These are phyloP conservation scores for Cossypha polioptera DNA, from an alignment of 2,797 vertebrate genomes.

Conservation along the genomic window DNA sequence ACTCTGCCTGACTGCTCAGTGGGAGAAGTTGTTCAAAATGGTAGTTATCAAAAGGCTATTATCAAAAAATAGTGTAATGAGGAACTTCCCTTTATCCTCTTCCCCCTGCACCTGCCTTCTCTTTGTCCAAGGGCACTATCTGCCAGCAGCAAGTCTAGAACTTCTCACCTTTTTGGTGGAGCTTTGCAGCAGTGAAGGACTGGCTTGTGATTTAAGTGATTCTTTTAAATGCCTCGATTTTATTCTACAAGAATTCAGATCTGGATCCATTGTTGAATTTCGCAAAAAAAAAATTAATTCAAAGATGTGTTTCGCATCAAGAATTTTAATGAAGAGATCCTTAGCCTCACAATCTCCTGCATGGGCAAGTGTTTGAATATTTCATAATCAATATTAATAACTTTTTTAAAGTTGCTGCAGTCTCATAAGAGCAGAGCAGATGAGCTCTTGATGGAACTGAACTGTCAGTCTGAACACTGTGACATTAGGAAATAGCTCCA, in stretches of 20 bases:
- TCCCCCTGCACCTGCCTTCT: not conserved
- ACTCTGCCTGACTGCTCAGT: not conserved
- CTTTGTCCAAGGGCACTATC: not conserved
- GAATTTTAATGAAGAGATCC: conserved; percentile 18
- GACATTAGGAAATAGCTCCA: conserved; percentile 21
- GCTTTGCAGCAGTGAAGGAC: not conserved
- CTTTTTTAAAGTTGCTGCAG: conserved; percentile 46
- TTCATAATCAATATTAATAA: conserved; percentile 64
- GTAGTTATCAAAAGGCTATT: not conserved
- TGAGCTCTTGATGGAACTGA: conserved; percentile 13
- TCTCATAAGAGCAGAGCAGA: conserved; percentile 33
- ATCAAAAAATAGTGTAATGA: not conserved
- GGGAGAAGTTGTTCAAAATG: not conserved
- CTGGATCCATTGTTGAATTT: not conserved
- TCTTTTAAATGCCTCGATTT: not conserved
- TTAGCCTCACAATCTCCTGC: not conserved
- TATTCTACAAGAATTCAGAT: not conserved
- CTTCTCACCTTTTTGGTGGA: not conserved
- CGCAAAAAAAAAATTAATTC: not conserved
- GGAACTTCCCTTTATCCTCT: not conserved
- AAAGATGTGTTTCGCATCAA: not conserved
- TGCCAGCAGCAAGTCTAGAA: not conserved
- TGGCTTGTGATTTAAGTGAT: not conserved
- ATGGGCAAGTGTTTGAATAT: conserved; percentile 57
- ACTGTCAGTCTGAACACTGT: conserved; percentile 22